Evolutionary conservation across 2,113 vertebrate species (phyloP).

Genomic region (Crotophaga sulcirostris): DNA sequence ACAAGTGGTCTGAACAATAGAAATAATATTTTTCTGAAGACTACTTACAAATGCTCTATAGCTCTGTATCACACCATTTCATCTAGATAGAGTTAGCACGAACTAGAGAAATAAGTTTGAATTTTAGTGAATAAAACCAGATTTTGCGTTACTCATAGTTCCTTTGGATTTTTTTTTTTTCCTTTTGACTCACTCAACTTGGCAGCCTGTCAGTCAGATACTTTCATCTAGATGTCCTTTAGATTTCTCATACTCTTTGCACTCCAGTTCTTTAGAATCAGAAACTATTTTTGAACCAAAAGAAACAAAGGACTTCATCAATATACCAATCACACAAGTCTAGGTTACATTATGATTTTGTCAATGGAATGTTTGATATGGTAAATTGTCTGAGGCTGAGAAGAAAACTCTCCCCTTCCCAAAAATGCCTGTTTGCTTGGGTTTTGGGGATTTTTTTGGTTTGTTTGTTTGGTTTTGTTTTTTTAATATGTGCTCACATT

Average conservation of each 20-base stretch:
- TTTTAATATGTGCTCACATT: neutral
- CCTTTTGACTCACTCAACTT: neutral
- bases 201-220: neutral
- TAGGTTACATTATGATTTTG: neutral
- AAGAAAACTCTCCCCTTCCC: neutral
- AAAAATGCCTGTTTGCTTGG: neutral
- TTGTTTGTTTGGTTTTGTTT: neutral
- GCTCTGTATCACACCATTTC: neutral
- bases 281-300: neutral
- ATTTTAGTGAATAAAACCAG: neutral
- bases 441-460: no score
- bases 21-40: neutral
- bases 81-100: neutral
- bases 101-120: neutral
- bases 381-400: neutral
- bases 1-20: neutral
- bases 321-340: neutral
- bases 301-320: neutral
- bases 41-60: neutral
- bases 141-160: neutral
- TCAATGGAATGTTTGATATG: neutral
- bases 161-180: neutral
- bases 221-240: neutral
- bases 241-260: neutral
- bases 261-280: neutral